A percentile compares a stretch with the other conserved stretches of the same genome.
These are phyloP conservation scores for Etia nguti DNA, from an alignment of 2,113 vertebrate species.

Conservation along the genomic window DNA sequence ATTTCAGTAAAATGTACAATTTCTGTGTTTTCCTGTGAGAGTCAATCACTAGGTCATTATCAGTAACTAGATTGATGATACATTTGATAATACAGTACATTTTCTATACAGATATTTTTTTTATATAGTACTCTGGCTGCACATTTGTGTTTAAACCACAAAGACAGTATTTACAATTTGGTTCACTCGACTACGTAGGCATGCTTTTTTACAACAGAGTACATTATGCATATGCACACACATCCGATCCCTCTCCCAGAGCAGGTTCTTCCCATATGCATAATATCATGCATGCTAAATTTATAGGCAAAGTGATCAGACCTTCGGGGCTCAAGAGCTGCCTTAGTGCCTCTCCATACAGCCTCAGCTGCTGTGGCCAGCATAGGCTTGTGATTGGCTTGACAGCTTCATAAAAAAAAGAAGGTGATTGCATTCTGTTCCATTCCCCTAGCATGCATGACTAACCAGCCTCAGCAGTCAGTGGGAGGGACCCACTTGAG, in stretches of 20 bases:
- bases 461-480: conserved; percentile 55
- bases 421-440: conserved; percentile 61
- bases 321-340: conserved; percentile 51
- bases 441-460: conserved; percentile 58
- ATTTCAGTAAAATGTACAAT: conserved; percentile 29
- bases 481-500: conserved; percentile 37
- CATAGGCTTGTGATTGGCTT: conserved; percentile 49
- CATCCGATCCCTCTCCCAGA: not conserved
- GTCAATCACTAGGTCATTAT: not conserved
- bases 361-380: conserved; percentile 30
- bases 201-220: not conserved
- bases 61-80: not conserved
- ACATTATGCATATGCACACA: not conserved
- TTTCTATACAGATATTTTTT: not conserved
- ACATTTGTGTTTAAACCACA: not conserved
- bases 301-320: conserved; percentile 41
- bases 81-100: not conserved
- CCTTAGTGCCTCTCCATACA: conserved; percentile 49
- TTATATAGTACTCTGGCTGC: not conserved
- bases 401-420: conserved; percentile 72
- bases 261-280: not conserved
- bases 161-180: not conserved
- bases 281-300: conserved; percentile 18
- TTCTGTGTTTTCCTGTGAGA: not conserved
- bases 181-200: not conserved